Percentiles rank a stretch among this genome's conserved stretches.
Conservation (phyloP, 2,888 invertebrate species). For the Trissolcus japonicus region DNA sequence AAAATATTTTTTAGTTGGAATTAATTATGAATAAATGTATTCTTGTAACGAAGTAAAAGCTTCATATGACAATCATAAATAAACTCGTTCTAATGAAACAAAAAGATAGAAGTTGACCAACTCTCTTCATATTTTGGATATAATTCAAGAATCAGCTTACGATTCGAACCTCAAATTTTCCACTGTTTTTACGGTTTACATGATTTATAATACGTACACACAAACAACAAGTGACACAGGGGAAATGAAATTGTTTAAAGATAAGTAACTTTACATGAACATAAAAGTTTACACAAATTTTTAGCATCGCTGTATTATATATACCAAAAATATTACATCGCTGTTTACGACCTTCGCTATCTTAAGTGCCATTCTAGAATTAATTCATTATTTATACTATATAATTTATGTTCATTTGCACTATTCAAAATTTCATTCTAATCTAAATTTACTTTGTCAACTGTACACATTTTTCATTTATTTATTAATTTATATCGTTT, state of each 20-base stretch:
- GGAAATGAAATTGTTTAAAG: constrained; percentile 31
- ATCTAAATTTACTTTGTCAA: no score
- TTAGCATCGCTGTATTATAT: constrained; percentile 65
- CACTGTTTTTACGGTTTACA: constrained; percentile 37
- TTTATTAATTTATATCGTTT: constrained; percentile 24
- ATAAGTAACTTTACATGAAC: constrained; percentile 37
- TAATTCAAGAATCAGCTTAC: constrained; percentile 2
- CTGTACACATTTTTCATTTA: neutral
- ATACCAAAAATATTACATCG: constrained; percentile 63
- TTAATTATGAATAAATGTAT: no score
- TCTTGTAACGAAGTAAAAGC: no score
- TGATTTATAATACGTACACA: constrained; percentile 27
- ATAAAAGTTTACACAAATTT: constrained; percentile 32
- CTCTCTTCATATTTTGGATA: neutral
- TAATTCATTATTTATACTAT: constrained; percentile 36
- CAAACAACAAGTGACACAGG: constrained; percentile 11
- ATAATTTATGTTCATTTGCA: no score
- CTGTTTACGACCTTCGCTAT: constrained; percentile 30
- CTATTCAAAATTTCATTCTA: no score
- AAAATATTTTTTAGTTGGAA: no score
- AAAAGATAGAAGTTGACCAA: neutral
- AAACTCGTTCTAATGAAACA: neutral
- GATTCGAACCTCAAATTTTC: constrained; percentile 10
- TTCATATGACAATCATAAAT: neutral
- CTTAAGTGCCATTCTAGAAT: constrained; percentile 42